A percentile compares a stretch with the other conserved stretches of the same genome.
Evolutionary conservation across 2,888 invertebrate species (phyloP).

Genomic region (Rutpela maculata): DNA sequence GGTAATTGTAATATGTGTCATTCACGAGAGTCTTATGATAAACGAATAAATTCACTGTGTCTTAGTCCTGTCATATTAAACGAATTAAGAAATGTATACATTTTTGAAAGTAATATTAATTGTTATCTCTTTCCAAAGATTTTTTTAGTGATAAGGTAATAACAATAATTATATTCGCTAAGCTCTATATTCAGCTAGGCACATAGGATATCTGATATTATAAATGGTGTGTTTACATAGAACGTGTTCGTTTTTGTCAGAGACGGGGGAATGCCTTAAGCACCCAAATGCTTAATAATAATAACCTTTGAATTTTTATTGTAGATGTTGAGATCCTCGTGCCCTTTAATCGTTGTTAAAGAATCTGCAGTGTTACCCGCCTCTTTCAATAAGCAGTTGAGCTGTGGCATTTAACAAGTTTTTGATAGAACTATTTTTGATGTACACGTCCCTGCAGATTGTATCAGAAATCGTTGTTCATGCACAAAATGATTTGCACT

Average conservation of each 20-base stretch:
- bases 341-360: slow-evolving; percentile 66
- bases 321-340: slow-evolving; percentile 69
- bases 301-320: slow-evolving; percentile 64
- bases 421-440: slow-evolving; percentile 72
- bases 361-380: slow-evolving; percentile 69
- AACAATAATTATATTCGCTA: slow-evolving; percentile 67
- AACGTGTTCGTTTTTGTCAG: slow-evolving; percentile 59
- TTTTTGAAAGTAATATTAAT: slow-evolving; percentile 73
- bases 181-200: slow-evolving; percentile 70
- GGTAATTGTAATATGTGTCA: slow-evolving; percentile 40
- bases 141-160: slow-evolving; percentile 73
- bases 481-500: slow-evolving; percentile 48
- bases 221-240: slow-evolving; percentile 59
- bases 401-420: slow-evolving; percentile 72
- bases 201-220: slow-evolving; percentile 61
- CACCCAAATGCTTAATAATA: slow-evolving; percentile 62
- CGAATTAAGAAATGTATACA: slow-evolving; percentile 74
- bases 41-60: slow-evolving; percentile 75
- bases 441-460: slow-evolving; percentile 61
- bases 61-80: slow-evolving; percentile 75
- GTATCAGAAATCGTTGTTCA: slow-evolving; percentile 46
- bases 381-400: slow-evolving; percentile 69
- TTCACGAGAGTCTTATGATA: slow-evolving; percentile 47
- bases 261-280: slow-evolving; percentile 56
- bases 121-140: slow-evolving; percentile 75